Evolutionary conservation across 2,797 vertebrate genomes (phyloP), one percentile per base, ranked within the genome.

Genomic region (Scarus forsteni): DNA sequence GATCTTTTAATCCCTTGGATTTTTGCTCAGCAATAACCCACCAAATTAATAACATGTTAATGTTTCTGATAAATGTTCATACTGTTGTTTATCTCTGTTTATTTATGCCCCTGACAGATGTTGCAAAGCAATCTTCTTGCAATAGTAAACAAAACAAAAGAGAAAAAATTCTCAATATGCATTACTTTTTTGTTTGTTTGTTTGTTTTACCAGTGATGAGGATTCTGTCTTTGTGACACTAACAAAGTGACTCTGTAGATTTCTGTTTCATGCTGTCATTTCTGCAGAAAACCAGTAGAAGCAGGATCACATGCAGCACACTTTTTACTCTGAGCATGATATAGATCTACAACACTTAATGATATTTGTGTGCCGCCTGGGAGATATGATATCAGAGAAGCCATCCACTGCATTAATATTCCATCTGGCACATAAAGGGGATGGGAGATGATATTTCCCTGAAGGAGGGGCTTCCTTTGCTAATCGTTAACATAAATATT

Each of bases 391-490:
- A 81, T 73, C 68, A 77, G 61, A 90, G 88, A 88, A 81, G 79
- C 81, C 73, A 77, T 52, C 65, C 63, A 61, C 64, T 66, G 56
- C 66, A 87, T 93, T 92, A 85, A 85, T 83, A 92, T 93, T 94
- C 89, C 36, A 70, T 57, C 68, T 73, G 72, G 75, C 83, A 77
- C 54, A 56, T 53, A 15, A 10, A 70, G 72, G 50, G 40, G 83
- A 73, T 49, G 34, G 74, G 57, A 82, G 74, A 89, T 70, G 63
- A 85, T 85, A 87, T 86, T 63, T 73, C 67, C 84, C 77, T 77
- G 74, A 78, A 85, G 85, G 81, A 73, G 72, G 53, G 16, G n/a
- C 63, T 86, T 80, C 65, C 77, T 80, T 83, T 84, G 53, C 83
- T 88, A 91, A 90, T 87, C 60, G 12, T 79, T 74, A 74, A 79